These are phyloP conservation scores for Coptodon bakossiorum DNA, from an alignment of 2,113 vertebrate species.

Conservation along the genomic window DNA sequence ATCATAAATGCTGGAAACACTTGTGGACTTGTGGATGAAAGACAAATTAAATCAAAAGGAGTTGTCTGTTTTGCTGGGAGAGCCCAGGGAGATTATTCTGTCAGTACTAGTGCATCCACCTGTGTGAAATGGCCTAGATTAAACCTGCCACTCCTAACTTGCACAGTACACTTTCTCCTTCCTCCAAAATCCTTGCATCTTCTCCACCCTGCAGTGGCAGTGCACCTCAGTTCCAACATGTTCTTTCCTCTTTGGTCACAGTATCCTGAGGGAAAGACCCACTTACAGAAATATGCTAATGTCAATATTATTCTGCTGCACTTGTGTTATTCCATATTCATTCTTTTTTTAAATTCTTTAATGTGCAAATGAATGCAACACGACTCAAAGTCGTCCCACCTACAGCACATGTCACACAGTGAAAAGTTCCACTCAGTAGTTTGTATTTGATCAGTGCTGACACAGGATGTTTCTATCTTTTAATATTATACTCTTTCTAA, in stretches of 20 bases:
- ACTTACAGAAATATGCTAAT: conserved; percentile 37
- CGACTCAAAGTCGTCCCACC: not conserved
- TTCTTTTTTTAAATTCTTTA: conserved; percentile 16
- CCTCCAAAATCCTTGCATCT: not conserved
- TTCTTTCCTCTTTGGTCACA: conserved; percentile 22
- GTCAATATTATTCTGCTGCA: conserved; percentile 1
- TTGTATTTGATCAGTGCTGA: not conserved
- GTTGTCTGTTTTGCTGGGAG: not conserved
- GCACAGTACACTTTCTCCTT: not conserved
- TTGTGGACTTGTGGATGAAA: not conserved
- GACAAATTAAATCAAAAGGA: not conserved
- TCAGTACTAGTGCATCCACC: not conserved
- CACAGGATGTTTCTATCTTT: not conserved
- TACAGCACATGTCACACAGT: not conserved
- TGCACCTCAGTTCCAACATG: not conserved
- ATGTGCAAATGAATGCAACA: conserved; percentile 42
- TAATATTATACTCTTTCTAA: not conserved
- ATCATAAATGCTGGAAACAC: not conserved
- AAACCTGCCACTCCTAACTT: not conserved
- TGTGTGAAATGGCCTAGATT: not conserved
- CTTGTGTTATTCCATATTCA: conserved; percentile 35
- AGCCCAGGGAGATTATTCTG: not conserved
- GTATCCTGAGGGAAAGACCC: conserved; percentile 28
- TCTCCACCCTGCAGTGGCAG: not conserved
- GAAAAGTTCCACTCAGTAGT: not conserved